phyloP scores from a whole-genome alignment of 2,888 invertebrate species.

The Subacronicta megacephala region DNA sequence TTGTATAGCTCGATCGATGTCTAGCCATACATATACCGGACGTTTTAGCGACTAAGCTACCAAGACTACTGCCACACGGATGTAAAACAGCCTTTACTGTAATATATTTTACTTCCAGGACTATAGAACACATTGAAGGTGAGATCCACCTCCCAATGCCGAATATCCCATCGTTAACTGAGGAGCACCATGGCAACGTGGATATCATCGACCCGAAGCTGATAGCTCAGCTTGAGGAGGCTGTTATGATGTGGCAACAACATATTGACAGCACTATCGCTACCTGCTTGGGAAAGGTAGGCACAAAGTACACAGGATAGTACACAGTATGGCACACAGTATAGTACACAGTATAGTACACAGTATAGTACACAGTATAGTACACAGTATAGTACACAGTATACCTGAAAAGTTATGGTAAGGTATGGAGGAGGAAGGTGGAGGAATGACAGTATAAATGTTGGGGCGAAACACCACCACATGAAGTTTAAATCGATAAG shows the following conservation, averaged over 20 bases:
- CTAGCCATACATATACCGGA: too few species aligned
- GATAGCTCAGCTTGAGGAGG: slow-evolving; percentile 90
- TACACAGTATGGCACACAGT: too few species aligned
- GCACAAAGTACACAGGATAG: background rate
- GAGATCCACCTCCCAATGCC: slow-evolving; percentile 92
- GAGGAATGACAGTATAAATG: too few species aligned
- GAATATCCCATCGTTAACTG: slow-evolving; percentile 86
- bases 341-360: too few species aligned
- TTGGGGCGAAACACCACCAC: too few species aligned
- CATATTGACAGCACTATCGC: slow-evolving; percentile 90
- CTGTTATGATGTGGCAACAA: slow-evolving; percentile 91
- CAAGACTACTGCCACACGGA: too few species aligned
- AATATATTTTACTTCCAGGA: slow-evolving; percentile 81
- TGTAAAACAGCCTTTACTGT: background rate
- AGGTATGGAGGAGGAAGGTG: too few species aligned
- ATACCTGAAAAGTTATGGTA: background rate
- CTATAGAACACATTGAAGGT: slow-evolving; percentile 93
- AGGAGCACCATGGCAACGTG: slow-evolving; percentile 73
- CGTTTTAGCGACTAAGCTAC: too few species aligned
- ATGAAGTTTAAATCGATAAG: too few species aligned
- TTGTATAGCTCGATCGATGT: too few species aligned
- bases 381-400: too few species aligned
- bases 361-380: too few species aligned
- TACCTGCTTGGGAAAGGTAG: slow-evolving; percentile 86
- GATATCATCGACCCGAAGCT: slow-evolving; percentile 84